Base-by-base conservation (phyloP, 2,888 invertebrate genomes). In the Drepana falcataria region DNA sequence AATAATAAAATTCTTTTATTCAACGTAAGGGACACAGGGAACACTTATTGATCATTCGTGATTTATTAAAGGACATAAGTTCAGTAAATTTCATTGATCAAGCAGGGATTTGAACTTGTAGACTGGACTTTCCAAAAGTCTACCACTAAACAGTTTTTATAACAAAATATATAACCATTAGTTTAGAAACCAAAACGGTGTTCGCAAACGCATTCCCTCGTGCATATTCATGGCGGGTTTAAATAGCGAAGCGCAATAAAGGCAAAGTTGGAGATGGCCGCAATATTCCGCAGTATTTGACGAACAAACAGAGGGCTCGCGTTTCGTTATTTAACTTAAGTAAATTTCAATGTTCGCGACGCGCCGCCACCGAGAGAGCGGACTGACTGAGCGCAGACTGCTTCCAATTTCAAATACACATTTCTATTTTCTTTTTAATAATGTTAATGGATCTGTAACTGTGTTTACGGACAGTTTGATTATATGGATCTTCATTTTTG, bases 321-420 rank as follows among this genome's bases (percentile, higher is more conserved):
- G 81, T 83, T 87, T 85, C 83, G 85, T 86, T 89, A 87, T 89
- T 87, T 86, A 88, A 87, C 87, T 86, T 90, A 90, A 91, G 90
- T 91, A 91, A 90, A 90, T 91, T 91, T 88, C 88, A 81, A 86
- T 91, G 89, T 91, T 87, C 84, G 77, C 81, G 71, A 68, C 71
- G 71, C 74, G 69, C 72, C 77, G 79, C 80, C 81, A 73, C 78
- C 79, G 83, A 81, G 81, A 79, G 79, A 77, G 73, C 73, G 74
- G 69, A 60, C 48, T 21, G 48, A 72, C 73, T 70, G 73, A 73
- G 75, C 73, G 68, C 66, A 59, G 73, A 59, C 61, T 65, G 73
- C 69, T 71, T 77, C 73, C 78, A 74, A 75, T 79, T 78, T 74
- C 73, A 74, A 81, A 81, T 73, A 65, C 65, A 59, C 61, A 65